Evolutionary conservation across 2,113 vertebrate genomes (phyloP).

Genomic region (Eupsittula cactorum): DNA sequence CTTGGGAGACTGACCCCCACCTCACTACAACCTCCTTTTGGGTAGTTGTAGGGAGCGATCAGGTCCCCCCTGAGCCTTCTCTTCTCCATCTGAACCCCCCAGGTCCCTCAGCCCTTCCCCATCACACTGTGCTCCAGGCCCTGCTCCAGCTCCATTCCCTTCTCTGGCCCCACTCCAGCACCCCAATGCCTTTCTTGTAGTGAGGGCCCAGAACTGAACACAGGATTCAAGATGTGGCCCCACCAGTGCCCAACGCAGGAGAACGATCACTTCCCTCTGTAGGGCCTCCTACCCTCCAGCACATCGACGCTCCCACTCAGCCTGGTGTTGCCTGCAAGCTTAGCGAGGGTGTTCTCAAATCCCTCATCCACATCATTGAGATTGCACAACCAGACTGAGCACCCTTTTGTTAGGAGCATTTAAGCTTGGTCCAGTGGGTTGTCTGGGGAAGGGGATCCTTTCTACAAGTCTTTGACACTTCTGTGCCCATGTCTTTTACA

Average conservation of each 20-base stretch:
- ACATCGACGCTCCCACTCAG: background rate
- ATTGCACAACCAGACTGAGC: background rate
- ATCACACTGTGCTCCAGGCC: background rate
- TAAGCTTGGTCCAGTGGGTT: fast-evolving
- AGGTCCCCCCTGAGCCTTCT: background rate
- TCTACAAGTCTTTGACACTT: background rate
- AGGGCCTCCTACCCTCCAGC: too few species aligned
- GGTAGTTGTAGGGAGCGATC: background rate
- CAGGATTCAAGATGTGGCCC: too few species aligned
- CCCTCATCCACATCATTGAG: background rate
- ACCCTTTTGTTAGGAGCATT: background rate
- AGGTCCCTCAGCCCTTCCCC: background rate
- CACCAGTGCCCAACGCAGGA: too few species aligned
- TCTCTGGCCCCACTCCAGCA: too few species aligned
- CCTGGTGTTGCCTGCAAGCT: background rate
- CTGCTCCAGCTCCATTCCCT: background rate
- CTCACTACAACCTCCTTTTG: background rate
- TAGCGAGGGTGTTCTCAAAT: background rate
- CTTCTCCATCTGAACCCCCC: background rate
- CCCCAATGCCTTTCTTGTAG: too few species aligned
- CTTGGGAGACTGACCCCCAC: background rate
- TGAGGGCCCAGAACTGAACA: too few species aligned
- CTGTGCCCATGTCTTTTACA: fast-evolving
- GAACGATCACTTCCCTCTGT: too few species aligned
- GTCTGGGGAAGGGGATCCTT: background rate